These are phyloP conservation scores for Alligator mississippiensis DNA, from an alignment of 2,113 vertebrate species.

Conservation along the genomic window DNA sequence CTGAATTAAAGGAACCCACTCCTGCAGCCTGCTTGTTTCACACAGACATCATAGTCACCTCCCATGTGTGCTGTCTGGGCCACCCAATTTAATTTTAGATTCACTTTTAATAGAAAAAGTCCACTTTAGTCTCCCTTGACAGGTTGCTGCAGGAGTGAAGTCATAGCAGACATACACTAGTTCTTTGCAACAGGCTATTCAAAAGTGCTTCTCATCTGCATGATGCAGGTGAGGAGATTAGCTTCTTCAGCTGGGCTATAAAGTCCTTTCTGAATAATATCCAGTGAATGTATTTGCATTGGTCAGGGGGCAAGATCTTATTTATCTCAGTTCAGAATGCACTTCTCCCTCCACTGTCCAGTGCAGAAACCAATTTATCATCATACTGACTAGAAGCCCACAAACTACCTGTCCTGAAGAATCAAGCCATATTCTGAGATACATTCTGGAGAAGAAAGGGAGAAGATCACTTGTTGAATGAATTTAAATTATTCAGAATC, in stretches of 20 bases:
- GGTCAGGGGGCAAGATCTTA: not conserved
- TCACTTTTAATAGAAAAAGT: not conserved
- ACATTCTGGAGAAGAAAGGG: not conserved
- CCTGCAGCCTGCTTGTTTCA: not conserved
- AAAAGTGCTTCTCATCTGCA: not conserved
- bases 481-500: slow-evolving; percentile 30
- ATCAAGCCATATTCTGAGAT: not conserved
- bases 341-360: too few relatives aligned
- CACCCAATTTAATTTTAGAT: not conserved
- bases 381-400: not conserved
- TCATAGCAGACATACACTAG: not conserved
- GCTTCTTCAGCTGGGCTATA: not conserved
- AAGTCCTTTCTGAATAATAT: rapidly evolving
- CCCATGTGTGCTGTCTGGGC: not conserved
- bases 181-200: not conserved
- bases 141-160: not conserved
- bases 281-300: not conserved
- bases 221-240: not conserved
- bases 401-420: not conserved
- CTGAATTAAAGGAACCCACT: not conserved
- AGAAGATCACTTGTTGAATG: slow-evolving; percentile 82
- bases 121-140: not conserved
- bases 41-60: not conserved
- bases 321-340: not conserved
- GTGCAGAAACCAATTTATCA: not conserved